Percentiles rank a stretch among this genome's conserved stretches.
These are phyloP conservation scores for Orientallactaga bullata DNA, from an alignment of 2,113 vertebrate genomes.

Conservation along the genomic window DNA sequence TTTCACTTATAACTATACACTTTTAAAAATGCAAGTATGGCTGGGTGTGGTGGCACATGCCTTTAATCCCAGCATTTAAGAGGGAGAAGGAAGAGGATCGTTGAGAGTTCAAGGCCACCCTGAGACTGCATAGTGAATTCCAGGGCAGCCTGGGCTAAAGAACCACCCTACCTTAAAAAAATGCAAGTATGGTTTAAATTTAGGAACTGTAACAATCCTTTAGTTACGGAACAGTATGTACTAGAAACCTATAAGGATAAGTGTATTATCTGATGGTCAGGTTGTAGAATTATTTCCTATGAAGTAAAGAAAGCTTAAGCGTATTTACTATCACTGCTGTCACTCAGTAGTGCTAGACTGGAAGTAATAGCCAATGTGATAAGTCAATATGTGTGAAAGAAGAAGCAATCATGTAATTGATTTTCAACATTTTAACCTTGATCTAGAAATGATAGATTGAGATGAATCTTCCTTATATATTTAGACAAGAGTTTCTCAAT, in stretches of 20 bases:
- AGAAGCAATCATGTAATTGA: background rate
- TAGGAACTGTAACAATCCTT: background rate
- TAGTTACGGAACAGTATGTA: background rate
- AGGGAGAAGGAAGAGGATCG: no score
- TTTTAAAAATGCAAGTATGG: background rate
- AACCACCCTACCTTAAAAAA: background rate
- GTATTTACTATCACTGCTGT: background rate
- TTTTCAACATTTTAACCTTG: background rate
- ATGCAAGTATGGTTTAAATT: background rate
- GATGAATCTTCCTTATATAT: background rate
- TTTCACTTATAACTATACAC: constrained; percentile 16
- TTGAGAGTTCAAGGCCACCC: no score
- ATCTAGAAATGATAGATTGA: background rate
- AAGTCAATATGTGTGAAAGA: constrained; percentile 6
- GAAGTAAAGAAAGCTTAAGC: background rate
- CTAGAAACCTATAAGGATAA: background rate
- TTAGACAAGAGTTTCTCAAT: background rate
- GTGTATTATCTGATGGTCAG: background rate
- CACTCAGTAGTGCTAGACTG: background rate
- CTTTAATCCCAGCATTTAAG: no score
- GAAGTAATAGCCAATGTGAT: background rate
- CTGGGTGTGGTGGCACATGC: no score
- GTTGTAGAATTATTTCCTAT: background rate
- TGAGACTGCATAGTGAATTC: no score
- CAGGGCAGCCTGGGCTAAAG: background rate